Base-by-base conservation (phyloP, 2,797 vertebrate genomes). In the Ambastaia sidthimunki region DNA sequence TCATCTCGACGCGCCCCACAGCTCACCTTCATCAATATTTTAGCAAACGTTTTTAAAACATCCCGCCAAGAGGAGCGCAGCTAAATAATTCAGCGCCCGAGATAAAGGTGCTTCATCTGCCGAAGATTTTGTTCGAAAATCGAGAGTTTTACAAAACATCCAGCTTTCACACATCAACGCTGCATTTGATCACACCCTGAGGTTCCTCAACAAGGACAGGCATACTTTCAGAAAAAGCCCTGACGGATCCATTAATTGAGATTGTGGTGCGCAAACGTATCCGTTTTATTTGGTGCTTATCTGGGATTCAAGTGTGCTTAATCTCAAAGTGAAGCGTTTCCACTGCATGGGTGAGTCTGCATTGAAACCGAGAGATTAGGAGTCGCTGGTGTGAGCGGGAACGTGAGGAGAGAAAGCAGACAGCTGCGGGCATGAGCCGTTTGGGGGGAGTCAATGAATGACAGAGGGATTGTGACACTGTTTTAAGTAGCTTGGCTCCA, bases 21-120 rank as follows among this genome's bases (percentile, higher is more conserved):
- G 71, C 82, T 93, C 92, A 92, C 91, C 92, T 92, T 94, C 91
- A 94, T 95, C 89, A 94, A 95, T 94, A 93, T 94, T 94, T 94
- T 89, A 94, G 82, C 74, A 71, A 88, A 85, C 82, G 93, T 94
- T 89, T 93, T 93, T 90, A 87, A 94, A 93, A 92, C 91, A 92
- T 91, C 89, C 85, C 85, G 74, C 89, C 83, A 81, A 82, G 81
- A 83, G 78, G 86, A 91, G 89, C 88, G 41, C 86, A 76, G 80
- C 87, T 95, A 91, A 95, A 94, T 95, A 88, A 95, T 95, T 94
- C 89, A 95, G 83, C 13, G 28, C 13, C 59, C 6, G 37, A 79
- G 82, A 85, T 85, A 84, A 85, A 82, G 88, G 86, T 60, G 69
- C 69, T 54, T 31, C 41, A 44, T 37, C 63, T 75, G 18, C 68